These are phyloP conservation scores for Phyllotreta striolata DNA, from an alignment of 2,888 invertebrate species.

Conservation along the genomic window DNA sequence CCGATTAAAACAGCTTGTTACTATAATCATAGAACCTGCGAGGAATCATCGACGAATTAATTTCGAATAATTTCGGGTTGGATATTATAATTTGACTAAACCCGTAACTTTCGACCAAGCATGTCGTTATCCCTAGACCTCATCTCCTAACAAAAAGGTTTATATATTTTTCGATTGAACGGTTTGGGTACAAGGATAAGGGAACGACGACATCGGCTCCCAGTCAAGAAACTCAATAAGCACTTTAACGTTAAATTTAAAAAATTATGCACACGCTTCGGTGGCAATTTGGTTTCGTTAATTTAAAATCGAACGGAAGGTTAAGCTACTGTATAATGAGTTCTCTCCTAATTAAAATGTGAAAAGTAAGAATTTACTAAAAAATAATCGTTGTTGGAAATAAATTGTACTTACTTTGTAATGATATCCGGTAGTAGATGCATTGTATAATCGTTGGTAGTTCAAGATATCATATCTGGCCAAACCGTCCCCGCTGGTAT, in stretches of 20 bases:
- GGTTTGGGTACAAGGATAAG: slow-evolving; percentile 5
- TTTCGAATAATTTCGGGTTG: slow-evolving; percentile 17
- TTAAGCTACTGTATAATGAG: too few species aligned
- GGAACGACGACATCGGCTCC: background rate
- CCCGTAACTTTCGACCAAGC: slow-evolving; percentile 16
- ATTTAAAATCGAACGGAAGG: too few species aligned
- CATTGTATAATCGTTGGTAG: slow-evolving; percentile 66
- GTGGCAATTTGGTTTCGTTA: too few species aligned
- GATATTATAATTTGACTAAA: slow-evolving; percentile 18
- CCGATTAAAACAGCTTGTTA: too few species aligned
- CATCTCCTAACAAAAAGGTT: slow-evolving; percentile 17
- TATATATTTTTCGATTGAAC: slow-evolving; percentile 20
- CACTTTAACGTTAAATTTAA: too few species aligned
- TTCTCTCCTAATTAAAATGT: too few species aligned
- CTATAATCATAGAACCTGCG: background rate
- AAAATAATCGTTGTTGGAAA: background rate
- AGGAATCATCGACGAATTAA: slow-evolving; percentile 23
- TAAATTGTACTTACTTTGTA: slow-evolving; percentile 61
- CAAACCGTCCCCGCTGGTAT: slow-evolving; percentile 75
- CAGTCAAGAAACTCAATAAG: background rate
- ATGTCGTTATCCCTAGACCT: slow-evolving; percentile 12
- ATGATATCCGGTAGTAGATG: slow-evolving; percentile 60
- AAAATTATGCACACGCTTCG: too few species aligned
- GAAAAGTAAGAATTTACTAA: too few species aligned
- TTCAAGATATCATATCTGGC: slow-evolving; percentile 79